Conservation (phyloP, 2,113 vertebrate genomes). For the Mobula birostris region DNA sequence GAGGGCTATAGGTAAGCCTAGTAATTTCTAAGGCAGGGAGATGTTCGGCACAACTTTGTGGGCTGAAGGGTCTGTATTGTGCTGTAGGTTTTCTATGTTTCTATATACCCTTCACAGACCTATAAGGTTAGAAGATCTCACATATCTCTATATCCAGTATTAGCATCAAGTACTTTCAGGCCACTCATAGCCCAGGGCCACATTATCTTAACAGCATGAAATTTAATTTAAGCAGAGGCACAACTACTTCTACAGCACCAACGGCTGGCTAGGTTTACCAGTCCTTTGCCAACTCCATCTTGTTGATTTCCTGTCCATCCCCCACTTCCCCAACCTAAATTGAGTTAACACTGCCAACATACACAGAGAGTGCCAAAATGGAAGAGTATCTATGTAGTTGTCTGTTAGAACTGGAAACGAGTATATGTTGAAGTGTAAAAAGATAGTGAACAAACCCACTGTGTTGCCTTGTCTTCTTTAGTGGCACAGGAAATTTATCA, state of each 20-base stretch:
- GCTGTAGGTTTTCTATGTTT: no score
- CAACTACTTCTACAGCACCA: background rate
- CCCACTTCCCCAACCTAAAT: background rate
- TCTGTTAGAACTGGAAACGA: background rate
- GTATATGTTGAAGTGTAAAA: background rate
- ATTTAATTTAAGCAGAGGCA: background rate
- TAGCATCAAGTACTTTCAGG: background rate
- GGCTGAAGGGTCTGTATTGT: no score
- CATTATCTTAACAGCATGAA: background rate
- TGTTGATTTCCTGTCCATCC: background rate
- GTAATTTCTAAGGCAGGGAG: no score
- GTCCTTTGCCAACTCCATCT: background rate
- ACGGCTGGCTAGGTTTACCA: background rate
- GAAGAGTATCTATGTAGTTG: background rate
- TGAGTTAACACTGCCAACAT: background rate
- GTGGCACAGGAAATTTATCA: background rate
- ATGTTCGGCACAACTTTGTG: no score
- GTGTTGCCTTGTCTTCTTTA: background rate
- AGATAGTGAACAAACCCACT: background rate
- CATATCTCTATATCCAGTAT: background rate
- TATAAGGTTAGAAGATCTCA: no score
- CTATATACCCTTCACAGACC: no score
- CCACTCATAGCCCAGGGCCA: background rate
- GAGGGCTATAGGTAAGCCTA: no score
- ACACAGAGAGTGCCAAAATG: no score